These are phyloP conservation scores for Pyrgus malvae DNA, from an alignment of 2,888 invertebrate species.

Conservation along the genomic window DNA sequence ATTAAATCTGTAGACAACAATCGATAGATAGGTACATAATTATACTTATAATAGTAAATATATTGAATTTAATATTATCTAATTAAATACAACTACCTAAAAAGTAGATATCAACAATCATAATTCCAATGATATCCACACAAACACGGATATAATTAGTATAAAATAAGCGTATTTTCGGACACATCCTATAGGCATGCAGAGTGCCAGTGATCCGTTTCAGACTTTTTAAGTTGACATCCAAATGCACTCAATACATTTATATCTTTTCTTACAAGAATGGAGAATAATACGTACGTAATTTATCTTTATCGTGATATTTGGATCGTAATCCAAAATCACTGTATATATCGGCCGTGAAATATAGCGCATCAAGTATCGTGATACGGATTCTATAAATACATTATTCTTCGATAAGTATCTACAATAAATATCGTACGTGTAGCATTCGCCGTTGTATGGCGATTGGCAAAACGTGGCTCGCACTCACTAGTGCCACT, in stretches of 20 bases:
- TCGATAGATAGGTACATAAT: neutral
- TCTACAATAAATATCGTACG: too few species aligned
- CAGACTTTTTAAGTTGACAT: slow-evolving; percentile 71
- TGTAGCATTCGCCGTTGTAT: too few species aligned
- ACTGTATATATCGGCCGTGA: too few species aligned
- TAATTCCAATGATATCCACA: slow-evolving; percentile 61
- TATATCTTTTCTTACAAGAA: neutral
- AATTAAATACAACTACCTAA: slow-evolving; percentile 43
- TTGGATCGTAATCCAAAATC: too few species aligned
- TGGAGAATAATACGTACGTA: neutral
- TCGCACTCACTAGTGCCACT: too few species aligned
- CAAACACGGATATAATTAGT: slow-evolving; percentile 73
- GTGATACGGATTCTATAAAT: too few species aligned
- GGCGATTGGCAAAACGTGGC: too few species aligned
- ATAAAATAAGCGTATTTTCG: slow-evolving; percentile 81
- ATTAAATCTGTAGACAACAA: too few species aligned
- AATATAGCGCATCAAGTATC: too few species aligned
- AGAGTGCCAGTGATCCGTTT: slow-evolving; percentile 67
- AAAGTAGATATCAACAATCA: slow-evolving; percentile 70
- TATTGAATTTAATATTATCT: slow-evolving; percentile 19
- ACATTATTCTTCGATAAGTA: too few species aligned
- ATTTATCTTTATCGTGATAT: too few species aligned
- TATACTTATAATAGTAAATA: slow-evolving; percentile 15
- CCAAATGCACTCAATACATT: slow-evolving; percentile 33
- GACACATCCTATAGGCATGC: slow-evolving; percentile 66